Percentiles rank a stretch among this genome's conserved stretches.
These are phyloP conservation scores for Corydoras sp. DNA, from an alignment of 2,113 vertebrate species.

Conservation along the genomic window DNA sequence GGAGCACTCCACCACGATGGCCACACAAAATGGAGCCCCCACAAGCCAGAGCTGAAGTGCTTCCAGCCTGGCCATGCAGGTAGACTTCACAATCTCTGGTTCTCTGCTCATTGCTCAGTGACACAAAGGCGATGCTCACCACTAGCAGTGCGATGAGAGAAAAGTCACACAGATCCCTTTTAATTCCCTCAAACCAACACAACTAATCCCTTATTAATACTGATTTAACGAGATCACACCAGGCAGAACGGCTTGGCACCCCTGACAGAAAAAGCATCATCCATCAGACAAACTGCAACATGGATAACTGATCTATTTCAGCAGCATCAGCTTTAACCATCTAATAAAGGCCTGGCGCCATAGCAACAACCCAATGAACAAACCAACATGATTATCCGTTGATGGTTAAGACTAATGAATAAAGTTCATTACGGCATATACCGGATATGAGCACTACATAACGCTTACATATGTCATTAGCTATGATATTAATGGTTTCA, in stretches of 20 bases:
- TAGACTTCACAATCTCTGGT: background rate
- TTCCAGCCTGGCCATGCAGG: background rate
- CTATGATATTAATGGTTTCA: background rate
- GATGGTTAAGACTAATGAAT: conserved; percentile 19
- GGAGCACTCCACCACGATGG: conserved; percentile 1
- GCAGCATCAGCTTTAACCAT: background rate
- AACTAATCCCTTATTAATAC: background rate
- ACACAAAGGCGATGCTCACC: background rate
- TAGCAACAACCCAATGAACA: conserved; percentile 18
- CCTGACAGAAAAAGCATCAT: background rate
- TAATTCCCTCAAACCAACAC: background rate
- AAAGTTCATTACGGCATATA: background rate
- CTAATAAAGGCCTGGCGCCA: conserved; percentile 19
- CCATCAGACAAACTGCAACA: background rate
- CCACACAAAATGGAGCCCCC: background rate
- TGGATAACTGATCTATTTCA: background rate
- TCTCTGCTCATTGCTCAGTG: background rate
- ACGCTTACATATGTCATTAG: background rate
- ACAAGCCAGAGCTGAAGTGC: background rate
- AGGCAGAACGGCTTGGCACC: background rate
- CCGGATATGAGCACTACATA: background rate
- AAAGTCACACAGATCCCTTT: background rate
- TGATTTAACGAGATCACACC: conserved; percentile 16
- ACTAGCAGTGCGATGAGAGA: background rate
- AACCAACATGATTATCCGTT: background rate